phyloP scores from a whole-genome alignment of 2,113 vertebrate genomes.

The Romanogobio albipinnatus region DNA sequence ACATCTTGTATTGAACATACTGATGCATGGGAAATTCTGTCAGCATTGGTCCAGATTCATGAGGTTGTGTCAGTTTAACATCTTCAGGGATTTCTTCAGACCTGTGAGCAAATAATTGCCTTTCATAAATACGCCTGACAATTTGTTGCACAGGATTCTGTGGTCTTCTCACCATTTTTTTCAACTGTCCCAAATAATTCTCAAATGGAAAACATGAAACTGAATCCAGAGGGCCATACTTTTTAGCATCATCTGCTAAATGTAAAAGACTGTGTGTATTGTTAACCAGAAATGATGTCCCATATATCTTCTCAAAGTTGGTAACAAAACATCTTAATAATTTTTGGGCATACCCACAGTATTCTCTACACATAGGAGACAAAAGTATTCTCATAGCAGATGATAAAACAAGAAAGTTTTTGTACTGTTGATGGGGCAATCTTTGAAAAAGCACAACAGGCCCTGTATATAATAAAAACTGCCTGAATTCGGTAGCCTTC shows the following conservation, averaged over 20 bases:
- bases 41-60: not conserved
- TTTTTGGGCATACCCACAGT: not conserved
- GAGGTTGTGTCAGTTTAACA: not conserved
- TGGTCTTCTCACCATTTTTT: slow-evolving; percentile 21
- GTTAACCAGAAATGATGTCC: slow-evolving; percentile 34
- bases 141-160: slow-evolving; percentile 15
- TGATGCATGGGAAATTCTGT: not conserved
- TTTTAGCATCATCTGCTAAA: slow-evolving; percentile 27
- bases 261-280: slow-evolving; percentile 46
- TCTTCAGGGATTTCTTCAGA: not conserved
- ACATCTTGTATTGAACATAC: not conserved
- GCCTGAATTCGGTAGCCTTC: no score
- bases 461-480: no score
- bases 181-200: slow-evolving; percentile 30
- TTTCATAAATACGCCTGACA: no score
- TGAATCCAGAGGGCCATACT: not conserved
- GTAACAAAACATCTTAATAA: slow-evolving; percentile 40
- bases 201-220: slow-evolving; percentile 37
- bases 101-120: no score
- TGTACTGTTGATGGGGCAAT: no score
- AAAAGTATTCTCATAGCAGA: no score
- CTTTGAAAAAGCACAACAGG: no score
- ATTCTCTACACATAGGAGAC: no score
- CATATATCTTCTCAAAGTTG: slow-evolving; percentile 43
- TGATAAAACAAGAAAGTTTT: no score